A percentile compares a stretch with the other conserved stretches of the same genome.
Conservation (phyloP, 2,113 vertebrate genomes). For the Ginglymostoma cirratum region DNA sequence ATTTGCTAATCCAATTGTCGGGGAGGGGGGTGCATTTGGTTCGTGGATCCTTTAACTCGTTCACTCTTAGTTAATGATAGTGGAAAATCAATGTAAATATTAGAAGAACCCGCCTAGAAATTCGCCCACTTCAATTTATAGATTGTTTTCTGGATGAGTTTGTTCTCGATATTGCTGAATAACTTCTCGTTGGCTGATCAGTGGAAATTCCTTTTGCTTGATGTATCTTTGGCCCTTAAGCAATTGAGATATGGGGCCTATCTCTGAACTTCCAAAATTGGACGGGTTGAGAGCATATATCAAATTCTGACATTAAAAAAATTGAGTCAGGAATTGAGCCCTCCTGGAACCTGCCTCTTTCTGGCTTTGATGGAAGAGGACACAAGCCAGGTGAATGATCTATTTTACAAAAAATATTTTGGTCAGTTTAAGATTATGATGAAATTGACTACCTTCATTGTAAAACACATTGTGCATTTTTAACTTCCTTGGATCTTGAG, state of each 20-base stretch:
- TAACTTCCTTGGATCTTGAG: background rate
- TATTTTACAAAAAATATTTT: background rate
- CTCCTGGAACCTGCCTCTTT: background rate
- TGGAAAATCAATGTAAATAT: background rate
- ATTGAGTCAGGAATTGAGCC: background rate
- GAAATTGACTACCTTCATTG: background rate
- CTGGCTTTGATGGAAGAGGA: background rate
- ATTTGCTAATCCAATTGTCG: background rate
- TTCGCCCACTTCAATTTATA: background rate
- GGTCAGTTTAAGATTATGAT: background rate
- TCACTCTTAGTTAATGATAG: background rate
- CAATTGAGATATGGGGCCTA: background rate
- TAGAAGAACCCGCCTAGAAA: background rate
- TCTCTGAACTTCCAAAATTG: background rate
- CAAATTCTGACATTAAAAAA: background rate
- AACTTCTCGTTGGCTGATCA: background rate
- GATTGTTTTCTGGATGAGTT: background rate
- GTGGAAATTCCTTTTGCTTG: background rate
- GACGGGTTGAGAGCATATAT: background rate
- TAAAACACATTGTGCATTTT: background rate
- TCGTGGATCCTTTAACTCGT: background rate
- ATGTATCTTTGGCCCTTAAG: background rate
- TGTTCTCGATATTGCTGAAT: background rate
- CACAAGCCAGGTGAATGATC: too few relatives aligned
- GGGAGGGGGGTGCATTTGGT: background rate